Percentiles rank a stretch among this genome's conserved stretches.
Evolutionary conservation across 1,140 invertebrate genomes (phyloP).

Genomic region (Drosophila fuyamai): DNA sequence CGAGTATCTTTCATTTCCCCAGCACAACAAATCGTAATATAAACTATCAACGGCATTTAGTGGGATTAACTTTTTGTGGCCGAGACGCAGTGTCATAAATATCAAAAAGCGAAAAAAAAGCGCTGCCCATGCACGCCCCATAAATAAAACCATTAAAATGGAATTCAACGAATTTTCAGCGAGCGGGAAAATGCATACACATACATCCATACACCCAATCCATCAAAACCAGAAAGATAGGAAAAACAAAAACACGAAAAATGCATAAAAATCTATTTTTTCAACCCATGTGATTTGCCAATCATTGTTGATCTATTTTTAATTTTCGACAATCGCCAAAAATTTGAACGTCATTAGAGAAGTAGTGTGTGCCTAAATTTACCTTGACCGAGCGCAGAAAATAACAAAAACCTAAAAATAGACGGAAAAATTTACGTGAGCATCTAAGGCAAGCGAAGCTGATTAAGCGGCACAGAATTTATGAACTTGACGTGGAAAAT

Average conservation of each 20-base stretch:
- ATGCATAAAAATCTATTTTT: constrained; percentile 34
- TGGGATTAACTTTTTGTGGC: constrained; percentile 81
- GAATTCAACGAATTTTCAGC: constrained; percentile 61
- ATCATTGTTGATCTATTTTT: constrained; percentile 51
- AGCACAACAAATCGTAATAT: constrained; percentile 63
- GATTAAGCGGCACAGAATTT: constrained; percentile 68
- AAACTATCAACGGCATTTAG: constrained; percentile 81
- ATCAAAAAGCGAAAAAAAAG: constrained; percentile 31
- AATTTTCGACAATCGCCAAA: constrained; percentile 2
- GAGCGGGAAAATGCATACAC: constrained; percentile 33
- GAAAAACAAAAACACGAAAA: constrained; percentile 8
- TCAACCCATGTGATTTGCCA: constrained; percentile 30
- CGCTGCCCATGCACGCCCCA: constrained; percentile 63
- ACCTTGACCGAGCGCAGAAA: constrained; percentile 69
- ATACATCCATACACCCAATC: constrained; percentile 20
- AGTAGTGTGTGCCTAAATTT: constrained; percentile 55
- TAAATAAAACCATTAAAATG: constrained; percentile 80
- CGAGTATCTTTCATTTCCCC: constrained; percentile 21
- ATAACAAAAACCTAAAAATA: constrained; percentile 59
- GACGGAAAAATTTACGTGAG: constrained; percentile 39
- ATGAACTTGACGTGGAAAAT: constrained; percentile 78
- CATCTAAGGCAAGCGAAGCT: constrained; percentile 60
- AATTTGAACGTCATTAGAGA: constrained; percentile 48
- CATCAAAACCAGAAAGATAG: constrained; percentile 20
- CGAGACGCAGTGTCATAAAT: constrained; percentile 51